Conservation (phyloP, 2,113 vertebrate genomes). For the Oreamnos americanus region DNA sequence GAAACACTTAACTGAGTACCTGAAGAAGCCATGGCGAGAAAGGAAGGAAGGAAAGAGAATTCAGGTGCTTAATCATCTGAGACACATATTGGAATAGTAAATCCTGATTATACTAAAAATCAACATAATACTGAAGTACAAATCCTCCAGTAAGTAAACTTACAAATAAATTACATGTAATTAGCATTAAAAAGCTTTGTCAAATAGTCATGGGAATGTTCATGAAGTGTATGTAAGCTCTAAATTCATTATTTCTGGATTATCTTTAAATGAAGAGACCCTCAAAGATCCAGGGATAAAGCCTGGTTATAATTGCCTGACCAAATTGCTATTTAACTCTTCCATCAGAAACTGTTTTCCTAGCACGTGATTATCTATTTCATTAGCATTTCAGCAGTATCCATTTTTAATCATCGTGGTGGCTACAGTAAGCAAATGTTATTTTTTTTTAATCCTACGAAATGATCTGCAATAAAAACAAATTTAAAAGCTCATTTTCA, state of each 20-base stretch:
- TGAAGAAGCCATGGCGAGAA: background rate
- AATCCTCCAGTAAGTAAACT: slow-evolving; percentile 34
- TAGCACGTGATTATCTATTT: background rate
- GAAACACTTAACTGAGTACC: background rate
- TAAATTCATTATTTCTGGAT: slow-evolving; percentile 50
- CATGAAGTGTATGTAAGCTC: background rate
- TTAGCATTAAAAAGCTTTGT: slow-evolving; percentile 39
- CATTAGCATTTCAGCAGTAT: background rate
- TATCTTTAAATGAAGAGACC: slow-evolving; percentile 23
- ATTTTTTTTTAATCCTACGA: background rate
- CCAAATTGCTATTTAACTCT: background rate
- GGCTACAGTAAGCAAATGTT: background rate
- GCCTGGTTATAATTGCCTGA: background rate
- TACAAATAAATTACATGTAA: slow-evolving; percentile 46
- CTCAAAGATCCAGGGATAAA: background rate
- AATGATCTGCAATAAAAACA: background rate
- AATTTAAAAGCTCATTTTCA: background rate
- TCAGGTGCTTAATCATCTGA: background rate
- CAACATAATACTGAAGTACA: background rate
- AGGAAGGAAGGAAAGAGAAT: too few species aligned
- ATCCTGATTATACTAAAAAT: slow-evolving; percentile 5
- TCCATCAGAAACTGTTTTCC: background rate
- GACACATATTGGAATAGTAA: background rate
- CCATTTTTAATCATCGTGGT: background rate
- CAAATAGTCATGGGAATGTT: background rate